Evolutionary conservation across 2,888 invertebrate genomes (phyloP), one percentile per base, ranked within the genome.

Genomic region (Malthinus seriepunctatus): DNA sequence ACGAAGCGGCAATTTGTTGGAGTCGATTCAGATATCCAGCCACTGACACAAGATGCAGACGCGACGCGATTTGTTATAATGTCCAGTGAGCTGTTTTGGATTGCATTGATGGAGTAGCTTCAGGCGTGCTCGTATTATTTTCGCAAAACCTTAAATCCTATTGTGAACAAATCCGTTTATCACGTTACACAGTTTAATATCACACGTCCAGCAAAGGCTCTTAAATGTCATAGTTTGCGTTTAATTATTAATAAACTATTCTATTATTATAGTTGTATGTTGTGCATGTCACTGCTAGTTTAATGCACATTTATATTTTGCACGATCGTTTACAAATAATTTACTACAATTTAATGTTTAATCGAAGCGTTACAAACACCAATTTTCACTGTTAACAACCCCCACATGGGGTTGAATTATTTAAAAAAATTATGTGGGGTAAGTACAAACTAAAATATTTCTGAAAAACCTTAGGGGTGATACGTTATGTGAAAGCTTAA

Each of bases 1-100:
- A 56, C 49, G 56, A 49, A 60, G 47, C 52, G 60, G 49, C 53
- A 50, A 56, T 60, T 60, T 60, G 53, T 60, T 53, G 38, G 56
- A 52, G 39, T 37, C 46, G 52, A 60, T 56, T 53, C 48, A 57
- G 53, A 54, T 60, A 60, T 56, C 56, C 39, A 12, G 53, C 48
- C 42, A 32, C 52, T 52, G 46, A 53, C 60, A 53, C 60, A 60
- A 49, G 53, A 61, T 57, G 57, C 37, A 53, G 57, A 54, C 53
- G 51, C 55, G 32, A 31, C 56, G 53, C 56, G 56, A 56, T 56
- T 60, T 60, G 39, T 52, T 56, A 60, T 50, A 44, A 34, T 55
- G 32, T 42, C 59, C 52, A 49, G 56, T 59, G 52, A 50, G 59
- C 56, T 51, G 33, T 53, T 56, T 61, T 46, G 47, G 42, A 56